Percentiles rank a stretch among this genome's conserved stretches.
phyloP scores from a whole-genome alignment of 1,140 invertebrate genomes.

The Bombus consobrinus region DNA sequence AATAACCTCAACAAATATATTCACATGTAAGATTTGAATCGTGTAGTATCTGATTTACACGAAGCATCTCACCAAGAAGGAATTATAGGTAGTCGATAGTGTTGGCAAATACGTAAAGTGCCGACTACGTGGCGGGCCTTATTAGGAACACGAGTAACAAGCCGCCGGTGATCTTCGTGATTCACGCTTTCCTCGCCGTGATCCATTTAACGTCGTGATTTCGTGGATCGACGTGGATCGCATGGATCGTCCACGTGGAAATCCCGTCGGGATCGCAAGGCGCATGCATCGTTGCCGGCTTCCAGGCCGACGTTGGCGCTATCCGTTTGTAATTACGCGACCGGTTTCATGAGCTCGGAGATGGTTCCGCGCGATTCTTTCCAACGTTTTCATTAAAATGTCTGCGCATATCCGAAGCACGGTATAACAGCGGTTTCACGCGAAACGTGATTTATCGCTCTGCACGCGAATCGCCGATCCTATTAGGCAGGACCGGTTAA shows the following conservation, averaged over 20 bases:
- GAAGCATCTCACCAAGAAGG: not conserved
- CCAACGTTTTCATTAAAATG: slow-evolving; percentile 49
- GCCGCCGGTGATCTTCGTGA: not conserved
- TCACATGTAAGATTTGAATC: not conserved
- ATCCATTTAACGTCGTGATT: slow-evolving; percentile 4
- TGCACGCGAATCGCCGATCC: slow-evolving; percentile 21
- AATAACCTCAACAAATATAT: no score
- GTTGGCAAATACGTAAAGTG: not conserved
- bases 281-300: not conserved
- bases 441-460: slow-evolving; percentile 34
- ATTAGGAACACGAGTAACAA: slow-evolving; percentile 18
- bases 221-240: not conserved
- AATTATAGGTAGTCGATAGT: not conserved
- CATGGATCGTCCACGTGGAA: not conserved
- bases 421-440: not conserved
- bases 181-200: slow-evolving; percentile 8
- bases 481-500: slow-evolving; percentile 16
- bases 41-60: not conserved
- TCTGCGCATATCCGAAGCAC: not conserved
- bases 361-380: slow-evolving; percentile 45
- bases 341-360: slow-evolving; percentile 20
- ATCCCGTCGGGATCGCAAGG: not conserved
- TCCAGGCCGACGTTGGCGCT: not conserved
- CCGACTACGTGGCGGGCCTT: not conserved
- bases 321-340: slow-evolving; percentile 39